Percentiles rank a stretch among this genome's conserved stretches.
Conservation (phyloP, 2,888 invertebrate genomes). For the Amblyjoppa fuscipennis region DNA sequence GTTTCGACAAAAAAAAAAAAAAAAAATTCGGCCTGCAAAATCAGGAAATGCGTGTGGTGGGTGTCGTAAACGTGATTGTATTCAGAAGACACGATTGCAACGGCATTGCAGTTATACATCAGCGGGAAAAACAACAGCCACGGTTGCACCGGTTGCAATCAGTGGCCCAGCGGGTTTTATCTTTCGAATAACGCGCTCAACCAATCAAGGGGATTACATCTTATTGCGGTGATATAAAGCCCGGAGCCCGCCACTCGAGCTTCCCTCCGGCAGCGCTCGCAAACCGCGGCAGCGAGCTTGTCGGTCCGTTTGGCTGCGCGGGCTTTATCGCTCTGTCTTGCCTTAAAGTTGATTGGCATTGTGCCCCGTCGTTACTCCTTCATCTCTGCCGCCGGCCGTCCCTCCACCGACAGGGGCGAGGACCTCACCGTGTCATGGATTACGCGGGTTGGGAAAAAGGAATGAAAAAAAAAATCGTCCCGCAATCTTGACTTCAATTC, state of each 20-base stretch:
- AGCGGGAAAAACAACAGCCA: slow-evolving; percentile 1
- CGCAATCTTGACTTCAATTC: slow-evolving; percentile 42
- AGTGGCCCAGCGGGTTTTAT: slow-evolving; percentile 48
- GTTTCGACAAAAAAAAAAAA: no score
- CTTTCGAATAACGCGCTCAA: slow-evolving; percentile 41
- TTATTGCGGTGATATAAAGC: slow-evolving; percentile 49
- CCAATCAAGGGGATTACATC: slow-evolving; percentile 60
- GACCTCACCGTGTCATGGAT: slow-evolving; percentile 18
- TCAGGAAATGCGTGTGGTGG: background rate
- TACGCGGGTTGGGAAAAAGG: slow-evolving; percentile 5
- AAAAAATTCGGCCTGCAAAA: background rate
- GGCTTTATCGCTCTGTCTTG: slow-evolving; percentile 61
- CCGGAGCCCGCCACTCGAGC: slow-evolving; percentile 15
- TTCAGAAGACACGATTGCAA: background rate
- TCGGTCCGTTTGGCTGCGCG: slow-evolving; percentile 21
- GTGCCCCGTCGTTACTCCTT: slow-evolving; percentile 48
- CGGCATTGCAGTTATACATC: background rate
- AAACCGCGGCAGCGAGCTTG: slow-evolving; percentile 17
- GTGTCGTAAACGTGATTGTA: background rate
- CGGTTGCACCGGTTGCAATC: slow-evolving; percentile 25
- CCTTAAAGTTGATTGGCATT: slow-evolving; percentile 68
- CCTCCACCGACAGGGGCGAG: background rate
- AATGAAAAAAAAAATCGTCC: background rate
- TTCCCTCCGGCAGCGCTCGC: slow-evolving; percentile 7
- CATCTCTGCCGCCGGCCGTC: slow-evolving; percentile 13